A percentile compares a stretch with the other conserved stretches of the same genome.
These are phyloP conservation scores for Aleiodes alternator DNA, from an alignment of 2,888 invertebrate genomes.

Conservation along the genomic window DNA sequence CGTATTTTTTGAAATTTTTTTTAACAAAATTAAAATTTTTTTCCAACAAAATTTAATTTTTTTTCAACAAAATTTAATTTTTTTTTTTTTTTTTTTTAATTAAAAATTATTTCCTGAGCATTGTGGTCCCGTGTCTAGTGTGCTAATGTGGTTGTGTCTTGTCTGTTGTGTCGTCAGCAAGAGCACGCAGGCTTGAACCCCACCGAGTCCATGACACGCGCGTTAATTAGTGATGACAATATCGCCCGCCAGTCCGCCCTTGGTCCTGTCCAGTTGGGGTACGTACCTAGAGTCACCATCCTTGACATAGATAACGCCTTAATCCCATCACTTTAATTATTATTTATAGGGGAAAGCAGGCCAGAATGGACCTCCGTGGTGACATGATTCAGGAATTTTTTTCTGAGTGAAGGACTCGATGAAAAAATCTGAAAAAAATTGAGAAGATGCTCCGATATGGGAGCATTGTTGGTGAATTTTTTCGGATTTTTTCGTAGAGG, in stretches of 20 bases:
- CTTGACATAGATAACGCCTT: slow-evolving; percentile 58
- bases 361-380: too few species aligned
- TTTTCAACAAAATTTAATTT: neutral
- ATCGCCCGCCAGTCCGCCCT: slow-evolving; percentile 88
- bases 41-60: neutral
- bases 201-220: slow-evolving; percentile 96
- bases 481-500: too few species aligned
- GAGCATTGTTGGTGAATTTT: too few species aligned
- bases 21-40: slow-evolving; percentile 12
- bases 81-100: slow-evolving; percentile 14
- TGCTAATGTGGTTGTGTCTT: slow-evolving; percentile 78
- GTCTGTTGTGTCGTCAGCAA: slow-evolving; percentile 87
- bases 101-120: slow-evolving; percentile 56
- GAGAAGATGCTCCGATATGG: too few species aligned
- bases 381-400: too few species aligned
- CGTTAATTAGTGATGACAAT: slow-evolving; percentile 94
- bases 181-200: slow-evolving; percentile 91
- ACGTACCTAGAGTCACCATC: slow-evolving; percentile 80
- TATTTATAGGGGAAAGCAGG: too few species aligned
- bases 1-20: slow-evolving; percentile 51
- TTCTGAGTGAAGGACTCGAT: too few species aligned
- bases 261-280: slow-evolving; percentile 96
- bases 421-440: too few species aligned
- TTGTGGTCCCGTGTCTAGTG: slow-evolving; percentile 72
- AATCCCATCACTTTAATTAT: slow-evolving; percentile 48